These are phyloP conservation scores for Mimachlamys varia DNA, from an alignment of 2,888 invertebrate genomes.

Conservation along the genomic window DNA sequence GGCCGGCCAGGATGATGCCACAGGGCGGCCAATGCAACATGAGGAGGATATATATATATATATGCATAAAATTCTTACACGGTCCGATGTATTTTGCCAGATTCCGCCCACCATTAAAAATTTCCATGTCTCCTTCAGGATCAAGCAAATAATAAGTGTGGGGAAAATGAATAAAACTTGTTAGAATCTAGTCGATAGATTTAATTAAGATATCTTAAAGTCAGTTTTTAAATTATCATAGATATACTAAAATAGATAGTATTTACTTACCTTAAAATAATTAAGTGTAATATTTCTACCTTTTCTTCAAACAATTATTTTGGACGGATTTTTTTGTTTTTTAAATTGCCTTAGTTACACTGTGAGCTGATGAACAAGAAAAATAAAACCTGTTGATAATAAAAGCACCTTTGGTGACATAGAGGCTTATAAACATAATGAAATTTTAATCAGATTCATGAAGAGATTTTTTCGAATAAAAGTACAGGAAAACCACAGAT, in stretches of 20 bases:
- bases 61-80: constrained; percentile 23
- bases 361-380: no score
- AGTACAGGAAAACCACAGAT: background rate
- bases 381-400: no score
- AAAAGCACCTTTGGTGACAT: no score
- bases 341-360: no score
- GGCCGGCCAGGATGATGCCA: constrained; percentile 11
- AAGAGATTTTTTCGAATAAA: background rate
- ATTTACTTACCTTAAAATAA: no score
- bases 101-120: constrained; percentile 21
- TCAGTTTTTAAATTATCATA: background rate
- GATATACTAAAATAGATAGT: no score
- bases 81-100: background rate
- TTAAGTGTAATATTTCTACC: no score
- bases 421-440: no score
- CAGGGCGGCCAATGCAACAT: background rate
- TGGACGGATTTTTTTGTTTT: no score
- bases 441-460: background rate
- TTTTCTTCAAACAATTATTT: no score
- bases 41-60: background rate
- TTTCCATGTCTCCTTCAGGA: constrained; percentile 12
- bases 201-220: background rate
- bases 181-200: background rate
- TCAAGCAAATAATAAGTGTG: background rate
- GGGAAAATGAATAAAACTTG: background rate